phyloP scores from a whole-genome alignment of 2,888 invertebrate genomes.

The Chrysolina haemoptera region DNA sequence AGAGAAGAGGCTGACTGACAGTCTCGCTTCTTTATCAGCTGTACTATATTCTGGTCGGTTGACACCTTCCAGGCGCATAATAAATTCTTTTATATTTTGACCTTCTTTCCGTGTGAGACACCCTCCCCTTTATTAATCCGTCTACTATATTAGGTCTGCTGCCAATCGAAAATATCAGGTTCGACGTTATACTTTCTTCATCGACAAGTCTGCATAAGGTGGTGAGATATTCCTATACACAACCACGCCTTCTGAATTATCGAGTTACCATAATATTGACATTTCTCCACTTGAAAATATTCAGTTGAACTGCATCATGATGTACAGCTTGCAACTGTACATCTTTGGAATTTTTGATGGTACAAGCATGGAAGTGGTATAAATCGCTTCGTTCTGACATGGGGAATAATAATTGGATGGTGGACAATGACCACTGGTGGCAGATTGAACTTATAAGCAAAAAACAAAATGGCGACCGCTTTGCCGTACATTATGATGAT shows the following conservation, averaged over 20 bases:
- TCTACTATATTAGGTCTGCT: slow-evolving; percentile 33
- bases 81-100: slow-evolving; percentile 63
- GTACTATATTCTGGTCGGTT: slow-evolving; percentile 66
- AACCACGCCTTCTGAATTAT: no score
- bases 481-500: no score
- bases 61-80: slow-evolving; percentile 64
- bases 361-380: no score
- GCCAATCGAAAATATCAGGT: slow-evolving; percentile 35
- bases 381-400: no score
- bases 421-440: no score
- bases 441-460: no score
- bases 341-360: no score
- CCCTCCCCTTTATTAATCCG: slow-evolving; percentile 37
- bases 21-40: slow-evolving; percentile 69
- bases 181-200: neutral
- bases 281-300: neutral
- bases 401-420: no score
- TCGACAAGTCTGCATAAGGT: neutral
- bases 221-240: neutral
- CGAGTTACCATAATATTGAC: neutral
- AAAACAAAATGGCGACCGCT: no score
- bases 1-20: slow-evolving; percentile 68
- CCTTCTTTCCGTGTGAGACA: slow-evolving; percentile 41
- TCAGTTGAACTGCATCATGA: neutral
- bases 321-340: no score